Evolutionary conservation across 2,797 vertebrate species (phyloP).

Genomic region (Rhinatrema bivittatum): DNA sequence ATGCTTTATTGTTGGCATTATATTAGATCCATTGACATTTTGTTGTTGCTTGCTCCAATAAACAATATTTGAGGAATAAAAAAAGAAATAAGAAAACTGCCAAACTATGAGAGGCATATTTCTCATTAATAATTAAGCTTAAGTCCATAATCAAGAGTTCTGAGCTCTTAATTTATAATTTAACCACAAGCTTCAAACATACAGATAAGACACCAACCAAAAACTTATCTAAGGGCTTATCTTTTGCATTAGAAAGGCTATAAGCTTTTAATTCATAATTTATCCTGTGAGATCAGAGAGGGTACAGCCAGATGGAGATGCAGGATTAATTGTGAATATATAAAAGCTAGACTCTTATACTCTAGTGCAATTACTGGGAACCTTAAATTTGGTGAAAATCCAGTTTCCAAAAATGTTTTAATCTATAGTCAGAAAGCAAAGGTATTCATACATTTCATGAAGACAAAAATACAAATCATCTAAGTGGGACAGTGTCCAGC

Average conservation of each 20-base stretch:
- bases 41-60: too few relatives aligned
- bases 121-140: constrained; percentile 32
- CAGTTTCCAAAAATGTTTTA: too few relatives aligned
- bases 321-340: constrained; percentile 55
- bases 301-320: constrained; percentile 26
- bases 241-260: constrained; percentile 62
- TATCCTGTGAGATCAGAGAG: constrained; percentile 40
- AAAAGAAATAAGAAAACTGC: constrained; percentile 15
- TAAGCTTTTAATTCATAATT: constrained; percentile 59
- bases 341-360: constrained; percentile 57
- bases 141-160: constrained; percentile 34
- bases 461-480: too few relatives aligned
- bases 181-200: constrained; percentile 41
- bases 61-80: too few relatives aligned
- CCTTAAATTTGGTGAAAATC: too few relatives aligned
- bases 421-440: too few relatives aligned
- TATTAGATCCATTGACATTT: too few relatives aligned
- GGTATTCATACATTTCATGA: too few relatives aligned
- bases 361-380: too few relatives aligned
- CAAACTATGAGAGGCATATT: constrained; percentile 21
- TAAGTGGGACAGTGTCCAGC: too few relatives aligned
- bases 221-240: constrained; percentile 63
- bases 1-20: too few relatives aligned
- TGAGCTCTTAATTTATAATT: constrained; percentile 42
- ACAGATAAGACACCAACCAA: constrained; percentile 36